Evolutionary conservation across 1,140 invertebrate genomes (phyloP), one percentile per base, ranked within the genome.

Genomic region (Pseudomyrmex flavicornis): DNA sequence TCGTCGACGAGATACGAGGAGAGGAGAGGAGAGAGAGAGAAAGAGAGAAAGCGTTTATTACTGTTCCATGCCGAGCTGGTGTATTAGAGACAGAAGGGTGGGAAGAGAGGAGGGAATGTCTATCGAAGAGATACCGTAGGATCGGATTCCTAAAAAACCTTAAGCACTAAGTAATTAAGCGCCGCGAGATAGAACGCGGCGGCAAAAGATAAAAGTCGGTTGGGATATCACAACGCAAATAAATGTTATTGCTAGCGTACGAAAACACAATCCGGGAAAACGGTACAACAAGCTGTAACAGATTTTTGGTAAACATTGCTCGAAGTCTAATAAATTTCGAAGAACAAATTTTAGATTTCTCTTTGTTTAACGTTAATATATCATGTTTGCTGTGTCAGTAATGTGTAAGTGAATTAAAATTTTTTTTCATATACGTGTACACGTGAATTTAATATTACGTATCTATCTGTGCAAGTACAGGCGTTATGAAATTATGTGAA

Each of bases 61-160:
- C 66, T 20, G 54, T 80, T 70, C 17, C 54, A 65, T 52, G 12
- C 46, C 26, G 54, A 79, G 54, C 20, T 54, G 35, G 35, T 35
- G 35, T 35, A 20, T 20, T n/a, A 48, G n/a, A 59, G 65, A 22
- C 46, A 69, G 9, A 13, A 5, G n/a, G 22, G 22, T 0, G 17
- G 8, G n/a, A 12, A 50, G 17, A 22, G 2, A 66, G 48, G 61
- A 44, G 62, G 10, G 12, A 13, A n/a, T 58, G 20, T 79, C 10
- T 70, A 26, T 79, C 48, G 13, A 59, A 17, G 65, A 35, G 35
- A 35, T 0, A 69, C 2, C 50, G 56, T 59, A 26, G 10, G 35
- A 26, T 59, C 10, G 12, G 44, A 79, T 79, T 79, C 54, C 65
- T 50, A 79, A 70, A 79, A 79, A 79, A 68, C n/a, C 62, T 68